A percentile compares a stretch with the other conserved stretches of the same genome.
Conservation (phyloP, 2,797 vertebrate species). For the Mormyrus hasselquistii region DNA sequence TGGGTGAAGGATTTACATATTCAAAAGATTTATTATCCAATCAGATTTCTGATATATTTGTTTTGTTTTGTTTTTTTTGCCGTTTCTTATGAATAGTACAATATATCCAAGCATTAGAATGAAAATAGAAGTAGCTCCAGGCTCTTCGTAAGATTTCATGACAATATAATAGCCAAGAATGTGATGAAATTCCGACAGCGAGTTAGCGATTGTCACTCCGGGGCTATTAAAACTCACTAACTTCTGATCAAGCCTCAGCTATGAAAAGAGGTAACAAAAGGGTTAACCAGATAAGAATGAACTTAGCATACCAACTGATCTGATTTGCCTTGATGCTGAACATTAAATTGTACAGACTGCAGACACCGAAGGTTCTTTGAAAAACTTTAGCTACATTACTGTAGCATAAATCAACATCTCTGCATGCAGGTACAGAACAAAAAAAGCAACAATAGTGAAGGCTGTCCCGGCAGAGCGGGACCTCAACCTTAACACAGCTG, state of each 20-base stretch:
- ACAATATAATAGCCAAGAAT: background rate
- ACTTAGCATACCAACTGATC: background rate
- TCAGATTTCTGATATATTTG: constrained; percentile 15
- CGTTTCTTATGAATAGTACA: constrained; percentile 1
- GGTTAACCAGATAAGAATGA: background rate
- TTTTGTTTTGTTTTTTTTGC: background rate
- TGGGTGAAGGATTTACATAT: constrained; percentile 9
- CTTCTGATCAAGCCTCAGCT: background rate
- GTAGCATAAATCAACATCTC: background rate
- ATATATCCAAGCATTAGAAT: background rate
- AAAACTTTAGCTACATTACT: background rate
- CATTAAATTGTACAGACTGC: background rate
- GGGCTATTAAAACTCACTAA: background rate
- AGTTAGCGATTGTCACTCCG: background rate
- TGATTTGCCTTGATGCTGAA: background rate
- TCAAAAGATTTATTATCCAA: constrained; percentile 12
- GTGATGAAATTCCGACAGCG: background rate
- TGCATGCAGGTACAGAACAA: background rate
- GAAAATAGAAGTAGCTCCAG: background rate
- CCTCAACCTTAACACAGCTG: background rate
- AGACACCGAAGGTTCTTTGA: background rate
- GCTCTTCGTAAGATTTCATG: background rate
- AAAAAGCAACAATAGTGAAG: background rate
- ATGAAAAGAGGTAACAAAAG: background rate
- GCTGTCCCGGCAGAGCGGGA: background rate